Base-by-base conservation (phyloP, 2,888 invertebrate genomes). In the Norana najaformis region DNA sequence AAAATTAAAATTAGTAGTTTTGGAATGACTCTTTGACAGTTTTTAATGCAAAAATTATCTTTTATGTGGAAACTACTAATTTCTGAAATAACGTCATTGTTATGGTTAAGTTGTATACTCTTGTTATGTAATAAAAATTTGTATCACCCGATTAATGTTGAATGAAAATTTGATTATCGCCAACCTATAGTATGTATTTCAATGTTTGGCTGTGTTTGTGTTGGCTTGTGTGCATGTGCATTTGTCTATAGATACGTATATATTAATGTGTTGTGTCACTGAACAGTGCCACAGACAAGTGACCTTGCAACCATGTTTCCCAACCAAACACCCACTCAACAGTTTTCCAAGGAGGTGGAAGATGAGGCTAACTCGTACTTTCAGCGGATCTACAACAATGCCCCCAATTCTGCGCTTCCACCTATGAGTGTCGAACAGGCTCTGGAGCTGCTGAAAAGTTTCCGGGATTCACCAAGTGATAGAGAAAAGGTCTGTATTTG, bases 301-400 rank as follows among this genome's bases (percentile, higher is more conserved):
- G 91, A 91, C 35, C 41, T 90, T 35, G 85, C 90, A 39, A 91
- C 85, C 47, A 89, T 91, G 37, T 90, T 92, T 88, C 90, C 91
- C 8, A 83, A 34, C 41, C 92, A 41, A 90, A 90, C 47, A 96
- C 97, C 92, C 96, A 94, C 90, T 93, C 94, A 82, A 34, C 36
- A 82, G 90, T 97, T 98, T 16, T 97, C 98, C 0, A 98, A 98
- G 95, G 99, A 99, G 94, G 97, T 99, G 85, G 99, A 99, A 95
- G 99, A 99, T 94, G 99, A 99, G 95, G 99, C 99, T 0, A 99
- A 99, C 94, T 97, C 98, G 90, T 99, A 99, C 94, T 99, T 99
- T 95, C 99, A 99, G 95, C 96, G 98, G 92, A 99, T 99, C 93
- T 99, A 99, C 95, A 99, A 98, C 95, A 90, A 88, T 53, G 39